These are phyloP conservation scores for Lophius piscatorius DNA, from an alignment of 2,113 vertebrate species.

Conservation along the genomic window DNA sequence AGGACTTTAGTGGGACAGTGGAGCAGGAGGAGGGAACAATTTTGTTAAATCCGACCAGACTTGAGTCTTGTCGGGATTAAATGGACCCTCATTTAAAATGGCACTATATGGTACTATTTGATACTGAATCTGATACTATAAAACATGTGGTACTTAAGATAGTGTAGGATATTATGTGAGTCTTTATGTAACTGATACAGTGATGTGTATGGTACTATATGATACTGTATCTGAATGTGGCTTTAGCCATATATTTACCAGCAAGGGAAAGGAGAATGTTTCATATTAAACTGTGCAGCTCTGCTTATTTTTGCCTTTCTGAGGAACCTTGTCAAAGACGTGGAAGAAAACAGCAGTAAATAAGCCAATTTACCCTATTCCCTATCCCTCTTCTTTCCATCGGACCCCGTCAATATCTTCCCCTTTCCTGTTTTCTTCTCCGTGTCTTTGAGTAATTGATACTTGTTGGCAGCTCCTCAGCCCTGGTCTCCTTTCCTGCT, in stretches of 20 bases:
- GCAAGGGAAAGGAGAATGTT: constrained; percentile 77
- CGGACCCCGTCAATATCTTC: constrained; percentile 13
- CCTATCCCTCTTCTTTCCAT: constrained; percentile 32
- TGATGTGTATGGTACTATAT: constrained; percentile 75
- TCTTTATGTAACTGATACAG: constrained; percentile 76
- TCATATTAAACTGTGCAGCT: constrained; percentile 82
- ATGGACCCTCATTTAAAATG: constrained; percentile 69
- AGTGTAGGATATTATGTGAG: constrained; percentile 73
- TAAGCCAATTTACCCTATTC: constrained; percentile 60
- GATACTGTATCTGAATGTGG: constrained; percentile 78
- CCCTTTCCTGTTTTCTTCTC: constrained; percentile 36
- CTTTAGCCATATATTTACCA: constrained; percentile 83
- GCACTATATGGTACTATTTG: constrained; percentile 77
- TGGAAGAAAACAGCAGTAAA: constrained; percentile 64
- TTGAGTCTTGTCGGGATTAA: constrained; percentile 67
- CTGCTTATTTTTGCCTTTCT: constrained; percentile 80
- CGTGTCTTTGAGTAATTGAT: constrained; percentile 28
- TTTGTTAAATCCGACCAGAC: constrained; percentile 52
- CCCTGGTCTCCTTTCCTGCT: constrained; percentile 29
- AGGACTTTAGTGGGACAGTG: constrained; percentile 41
- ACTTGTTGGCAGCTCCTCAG: constrained; percentile 50
- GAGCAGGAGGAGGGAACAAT: constrained; percentile 37
- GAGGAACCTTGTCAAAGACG: constrained; percentile 73
- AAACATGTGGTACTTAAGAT: constrained; percentile 74
- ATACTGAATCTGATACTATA: constrained; percentile 75